Evolutionary conservation across 23 tunicate genomes (phyloP), one percentile per base, ranked within the genome.

Genomic region (Trididemnum clinides): DNA sequence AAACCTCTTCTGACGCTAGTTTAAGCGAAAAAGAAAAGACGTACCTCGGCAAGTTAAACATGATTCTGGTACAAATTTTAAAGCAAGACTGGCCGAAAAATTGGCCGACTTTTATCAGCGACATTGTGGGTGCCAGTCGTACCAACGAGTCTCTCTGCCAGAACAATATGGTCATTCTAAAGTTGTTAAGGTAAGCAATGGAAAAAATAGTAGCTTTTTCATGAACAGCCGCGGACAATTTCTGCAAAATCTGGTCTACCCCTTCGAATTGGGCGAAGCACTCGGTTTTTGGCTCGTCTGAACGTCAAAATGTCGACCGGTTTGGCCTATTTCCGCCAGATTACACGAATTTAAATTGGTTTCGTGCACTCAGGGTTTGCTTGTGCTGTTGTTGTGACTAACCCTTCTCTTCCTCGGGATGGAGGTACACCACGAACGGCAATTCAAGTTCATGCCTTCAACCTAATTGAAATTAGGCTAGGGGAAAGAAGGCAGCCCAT

Each of bases 31-130:
- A 97, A 66, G 95, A 97, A 44, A 92, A 88, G 49, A 92, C 97
- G 5, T 97, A 97, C 69, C 84, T 97, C 25, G 91, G 90, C 26
- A 97, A 97, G 86, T 73, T 97, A 30, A 97, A 97, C 87, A 87
- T 97, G 88, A 97, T 97, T 65, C 82, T 97, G 64, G 99, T 97
- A 35, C 99, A 97, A 77, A 92, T 97, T 22, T 79, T 97, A 72
- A 97, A 97, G 64, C 99, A 97, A 83, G 99, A 97, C 54, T 97
- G 99, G 99, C 99, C 99, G 5, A 88, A 92, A 50, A 97, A 97
- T 82, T 97, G 99, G 99, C 99, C 99, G 10, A 85, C 95, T 26
- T 97, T 97, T 50, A 97, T 97, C 72, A 92, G 89, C 70, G 99
- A 97, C 70, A 97, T 97, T 36, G 97, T 95, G 34, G 99, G 99